These are phyloP conservation scores for Clarias fuscus DNA, from an alignment of 2,797 vertebrate species.

Conservation along the genomic window DNA sequence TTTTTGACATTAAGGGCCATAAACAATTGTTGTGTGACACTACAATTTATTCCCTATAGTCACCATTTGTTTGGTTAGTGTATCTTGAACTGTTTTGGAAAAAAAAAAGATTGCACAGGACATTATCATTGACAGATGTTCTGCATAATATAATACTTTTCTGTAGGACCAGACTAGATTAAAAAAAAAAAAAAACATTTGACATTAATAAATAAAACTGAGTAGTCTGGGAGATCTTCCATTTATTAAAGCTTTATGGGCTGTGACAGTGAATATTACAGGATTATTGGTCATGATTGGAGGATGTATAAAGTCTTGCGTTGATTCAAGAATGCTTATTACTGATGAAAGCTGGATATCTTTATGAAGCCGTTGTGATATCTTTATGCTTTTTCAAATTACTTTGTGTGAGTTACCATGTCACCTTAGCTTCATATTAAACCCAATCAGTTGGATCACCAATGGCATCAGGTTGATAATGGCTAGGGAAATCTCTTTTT, in stretches of 20 bases:
- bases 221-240: slow-evolving; percentile 45
- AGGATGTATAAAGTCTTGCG: slow-evolving; percentile 46
- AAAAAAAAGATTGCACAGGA: neutral
- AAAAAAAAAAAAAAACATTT: slow-evolving; percentile 23
- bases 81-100: neutral
- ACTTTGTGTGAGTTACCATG: slow-evolving; percentile 47
- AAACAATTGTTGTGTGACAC: neutral
- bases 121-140: slow-evolving; percentile 14
- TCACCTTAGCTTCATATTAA: slow-evolving; percentile 65
- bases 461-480: slow-evolving; percentile 68
- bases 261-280: slow-evolving; percentile 56
- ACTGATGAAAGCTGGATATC: slow-evolving; percentile 54
- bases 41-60: neutral
- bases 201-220: slow-evolving; percentile 53
- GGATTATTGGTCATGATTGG: slow-evolving; percentile 53
- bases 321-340: slow-evolving; percentile 50
- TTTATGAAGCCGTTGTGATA: slow-evolving; percentile 55
- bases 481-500: slow-evolving; percentile 68
- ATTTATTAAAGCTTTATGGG: slow-evolving; percentile 54
- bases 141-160: slow-evolving; percentile 20
- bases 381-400: slow-evolving; percentile 53
- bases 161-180: slow-evolving; percentile 44
- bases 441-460: slow-evolving; percentile 63
- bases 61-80: neutral
- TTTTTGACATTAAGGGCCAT: slow-evolving; percentile 4